A percentile compares a stretch with the other conserved stretches of the same genome.
Evolutionary conservation across 2,797 vertebrate genomes (phyloP).

Genomic region (Tapera naevia): DNA sequence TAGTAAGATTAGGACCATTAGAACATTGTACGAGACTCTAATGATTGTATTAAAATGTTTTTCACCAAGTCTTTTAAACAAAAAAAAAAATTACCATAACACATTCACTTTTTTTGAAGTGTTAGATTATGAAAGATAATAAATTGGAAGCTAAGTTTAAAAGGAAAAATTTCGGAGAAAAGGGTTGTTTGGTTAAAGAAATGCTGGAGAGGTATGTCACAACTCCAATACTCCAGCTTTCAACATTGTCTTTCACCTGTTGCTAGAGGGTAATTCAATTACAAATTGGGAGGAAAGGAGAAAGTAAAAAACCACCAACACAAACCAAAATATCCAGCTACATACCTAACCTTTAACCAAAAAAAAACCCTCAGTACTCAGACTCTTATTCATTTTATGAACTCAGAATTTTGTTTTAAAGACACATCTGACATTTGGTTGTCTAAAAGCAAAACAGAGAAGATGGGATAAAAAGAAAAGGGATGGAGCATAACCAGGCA

Average conservation of each 20-base stretch:
- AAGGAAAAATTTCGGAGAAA: neutral
- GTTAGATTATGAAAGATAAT: too few species aligned
- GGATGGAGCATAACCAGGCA: accelerated
- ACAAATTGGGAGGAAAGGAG: neutral
- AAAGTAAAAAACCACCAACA: neutral
- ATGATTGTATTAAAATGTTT: neutral
- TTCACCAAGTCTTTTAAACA: neutral
- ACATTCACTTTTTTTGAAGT: neutral
- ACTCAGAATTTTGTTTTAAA: neutral
- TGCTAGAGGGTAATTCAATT: neutral
- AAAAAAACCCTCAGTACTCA: too few species aligned
- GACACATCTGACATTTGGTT: neutral
- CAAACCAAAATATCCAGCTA: neutral
- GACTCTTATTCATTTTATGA: neutral
- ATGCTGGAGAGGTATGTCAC: neutral
- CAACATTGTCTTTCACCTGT: neutral
- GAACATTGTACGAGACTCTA: neutral
- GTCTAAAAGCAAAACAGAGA: neutral
- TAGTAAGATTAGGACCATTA: neutral
- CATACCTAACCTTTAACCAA: too few species aligned
- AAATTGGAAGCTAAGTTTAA: neutral
- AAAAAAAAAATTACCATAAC: neutral
- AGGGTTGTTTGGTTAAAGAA: neutral
- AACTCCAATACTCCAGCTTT: neutral
- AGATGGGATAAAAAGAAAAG: neutral